Evolutionary conservation across 2,888 invertebrate genomes (phyloP), one percentile per base, ranked within the genome.

Genomic region (Sphaeridia pumilis): DNA sequence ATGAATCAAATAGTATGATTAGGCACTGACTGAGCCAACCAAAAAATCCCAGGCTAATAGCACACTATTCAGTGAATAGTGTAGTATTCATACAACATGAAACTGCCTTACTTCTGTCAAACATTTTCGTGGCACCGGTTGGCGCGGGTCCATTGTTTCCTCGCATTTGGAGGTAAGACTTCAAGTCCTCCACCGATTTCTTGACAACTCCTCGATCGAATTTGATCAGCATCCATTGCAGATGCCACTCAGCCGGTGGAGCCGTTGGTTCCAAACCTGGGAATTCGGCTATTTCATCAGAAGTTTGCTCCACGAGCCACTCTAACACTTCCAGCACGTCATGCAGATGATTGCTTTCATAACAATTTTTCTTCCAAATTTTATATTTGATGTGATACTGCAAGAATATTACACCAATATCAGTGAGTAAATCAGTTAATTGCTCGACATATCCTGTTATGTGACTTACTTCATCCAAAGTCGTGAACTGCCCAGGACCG

Each of bases 311-410:
- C 25, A 41, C 7, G 4, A 64, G 52, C 42, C 46, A 48, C 7
- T 38, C 41, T n/a, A 64, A 41, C 1, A 64, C 49, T 20, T 48
- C 47, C 2, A 58, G 14, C 5, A 63, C 49, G 27, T 63, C 60
- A 17, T 54, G 52, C 44, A 64, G 49, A 55, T 64, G 64, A 14
- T 55, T 56, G 46, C 60, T 61, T 31, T 64, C 61, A 42, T 58
- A 57, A 10, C 62, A 58, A 48, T 64, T 64, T 56, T 63, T 61
- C 3, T 62, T 54, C 1, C 58, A 61, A 60, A 63, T 63, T 2
- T 62, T 49, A 38, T 64, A 64, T 0, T 57, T 55, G 36, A 62
- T 58, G 41, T 64, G 64, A 44, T 64, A 64, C 64, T 64, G 43
- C 12, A 17, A 47, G 2, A 43, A 31, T 17, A 34, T 41, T 38